Evolutionary conservation across 2,888 invertebrate genomes (phyloP), one percentile per base, ranked within the genome.

Genomic region (Protula sp.): DNA sequence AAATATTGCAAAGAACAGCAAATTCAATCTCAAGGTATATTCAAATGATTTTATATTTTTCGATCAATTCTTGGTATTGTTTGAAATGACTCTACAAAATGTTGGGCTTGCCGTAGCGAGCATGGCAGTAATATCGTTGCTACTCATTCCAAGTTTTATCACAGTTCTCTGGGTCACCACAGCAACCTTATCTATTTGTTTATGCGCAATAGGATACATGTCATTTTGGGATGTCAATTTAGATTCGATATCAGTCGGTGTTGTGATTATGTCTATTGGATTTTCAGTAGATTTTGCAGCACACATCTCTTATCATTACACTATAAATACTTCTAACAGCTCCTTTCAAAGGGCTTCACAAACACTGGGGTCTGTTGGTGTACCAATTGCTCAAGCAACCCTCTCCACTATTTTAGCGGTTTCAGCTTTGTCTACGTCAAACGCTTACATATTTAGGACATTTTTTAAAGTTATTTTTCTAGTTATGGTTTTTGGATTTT

Each of bases 1-100:
- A 67, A 79, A 86, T 64, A 87, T 93, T 22, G 90, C 91, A 67
- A 50, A 61, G 47, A 82, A 85, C 14, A 86, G 88, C 0, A 85
- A 72, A 87, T 55, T 2, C 29, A 79, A 92, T 9, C 92, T 93
- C 74, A 91, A 89, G 57, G 92, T 94, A 2, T 95, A 92, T 78
- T 93, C 94, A 83, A 94, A 94, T 0, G 94, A 93, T 78, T 95
- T 94, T 77, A 91, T 94, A 14, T 94, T 92, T 83, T 94, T 94
- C 75, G 95, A 95, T 67, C 81, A 91, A 86, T 94, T 92, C 77
- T 91, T 92, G 75, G 84, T 93, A 57, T 92, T 94, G 24, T 86
- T 89, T 56, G 92, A 92, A 0, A 89, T 91, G 2, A 91, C 92
- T 1, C 86, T 93, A 29, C 93, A 94, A 76, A 90, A 91, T 72